phyloP scores from a whole-genome alignment of 2,113 vertebrate genomes.

The Dryoscopus gambensis region DNA sequence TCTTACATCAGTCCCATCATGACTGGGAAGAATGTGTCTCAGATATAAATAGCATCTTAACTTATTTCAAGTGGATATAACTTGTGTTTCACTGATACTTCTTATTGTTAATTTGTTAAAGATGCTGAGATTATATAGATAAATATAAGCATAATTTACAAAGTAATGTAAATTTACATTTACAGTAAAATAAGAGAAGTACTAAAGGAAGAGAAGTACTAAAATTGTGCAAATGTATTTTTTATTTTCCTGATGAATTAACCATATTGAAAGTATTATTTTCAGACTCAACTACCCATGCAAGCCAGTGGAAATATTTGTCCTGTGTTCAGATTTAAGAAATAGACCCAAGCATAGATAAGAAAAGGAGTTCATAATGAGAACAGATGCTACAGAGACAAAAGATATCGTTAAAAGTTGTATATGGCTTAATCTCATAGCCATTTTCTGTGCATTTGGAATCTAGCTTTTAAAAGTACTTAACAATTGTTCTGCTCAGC shows the following conservation, averaged over 20 bases:
- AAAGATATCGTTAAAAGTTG: background rate
- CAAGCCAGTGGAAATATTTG: background rate
- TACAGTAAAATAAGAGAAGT: background rate
- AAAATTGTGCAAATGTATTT: background rate
- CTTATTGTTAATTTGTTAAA: conserved; percentile 17
- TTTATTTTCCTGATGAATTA: background rate
- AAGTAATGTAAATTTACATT: background rate
- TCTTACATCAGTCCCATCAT: background rate
- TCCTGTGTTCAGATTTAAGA: background rate
- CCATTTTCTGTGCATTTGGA: background rate
- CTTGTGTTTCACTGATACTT: background rate
- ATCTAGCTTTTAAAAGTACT: background rate
- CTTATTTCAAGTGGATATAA: conserved; percentile 5
- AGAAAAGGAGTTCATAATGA: conserved; percentile 31
- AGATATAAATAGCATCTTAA: conserved; percentile 20
- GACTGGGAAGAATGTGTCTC: background rate
- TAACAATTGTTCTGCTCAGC: background rate
- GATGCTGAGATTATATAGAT: background rate
- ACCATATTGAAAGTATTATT: background rate
- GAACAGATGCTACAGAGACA: conserved; percentile 18
- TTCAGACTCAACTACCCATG: background rate
- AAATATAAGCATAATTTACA: background rate
- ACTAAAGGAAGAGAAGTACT: background rate
- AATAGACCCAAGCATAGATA: background rate
- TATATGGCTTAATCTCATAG: background rate